These are phyloP conservation scores for Bradypus variegatus DNA, from an alignment of 2,797 vertebrate genomes.

Conservation along the genomic window DNA sequence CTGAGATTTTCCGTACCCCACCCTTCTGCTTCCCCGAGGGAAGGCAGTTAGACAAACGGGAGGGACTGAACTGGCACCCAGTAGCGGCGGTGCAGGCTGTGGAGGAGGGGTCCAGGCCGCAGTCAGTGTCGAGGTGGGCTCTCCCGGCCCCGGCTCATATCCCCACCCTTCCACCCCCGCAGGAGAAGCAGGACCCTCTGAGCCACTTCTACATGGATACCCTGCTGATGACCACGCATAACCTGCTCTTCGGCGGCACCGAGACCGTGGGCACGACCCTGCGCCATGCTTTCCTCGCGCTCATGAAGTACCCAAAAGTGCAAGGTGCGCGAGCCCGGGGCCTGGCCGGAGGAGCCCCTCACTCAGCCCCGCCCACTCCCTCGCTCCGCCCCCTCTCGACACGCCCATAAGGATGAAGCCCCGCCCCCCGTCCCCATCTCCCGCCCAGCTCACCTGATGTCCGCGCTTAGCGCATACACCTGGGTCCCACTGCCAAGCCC, in stretches of 20 bases:
- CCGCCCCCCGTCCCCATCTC: background rate
- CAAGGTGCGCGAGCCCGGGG: conserved; percentile 35
- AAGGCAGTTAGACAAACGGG: background rate
- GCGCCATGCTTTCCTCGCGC: conserved; percentile 52
- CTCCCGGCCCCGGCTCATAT: background rate
- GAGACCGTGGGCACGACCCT: conserved; percentile 63
- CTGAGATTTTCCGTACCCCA: background rate
- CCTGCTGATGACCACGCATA: conserved; percentile 64
- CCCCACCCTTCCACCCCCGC: background rate
- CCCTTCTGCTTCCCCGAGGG: background rate
- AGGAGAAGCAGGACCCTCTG: conserved; percentile 57
- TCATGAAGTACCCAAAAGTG: conserved; percentile 60
- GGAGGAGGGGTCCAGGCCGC: too few relatives aligned
- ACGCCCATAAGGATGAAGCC: background rate
- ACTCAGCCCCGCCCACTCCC: background rate
- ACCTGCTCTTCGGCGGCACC: conserved; percentile 64
- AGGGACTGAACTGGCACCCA: background rate
- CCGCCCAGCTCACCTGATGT: background rate
- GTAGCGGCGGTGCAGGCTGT: background rate
- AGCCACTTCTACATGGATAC: conserved; percentile 63
- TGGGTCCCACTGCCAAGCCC: background rate
- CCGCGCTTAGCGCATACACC: accelerated
- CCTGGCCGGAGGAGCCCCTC: too few relatives aligned
- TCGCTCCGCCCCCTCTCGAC: background rate
- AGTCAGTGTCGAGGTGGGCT: background rate